Evolutionary conservation across 2,888 invertebrate genomes (phyloP).

Genomic region (Tortricodes alternella): DNA sequence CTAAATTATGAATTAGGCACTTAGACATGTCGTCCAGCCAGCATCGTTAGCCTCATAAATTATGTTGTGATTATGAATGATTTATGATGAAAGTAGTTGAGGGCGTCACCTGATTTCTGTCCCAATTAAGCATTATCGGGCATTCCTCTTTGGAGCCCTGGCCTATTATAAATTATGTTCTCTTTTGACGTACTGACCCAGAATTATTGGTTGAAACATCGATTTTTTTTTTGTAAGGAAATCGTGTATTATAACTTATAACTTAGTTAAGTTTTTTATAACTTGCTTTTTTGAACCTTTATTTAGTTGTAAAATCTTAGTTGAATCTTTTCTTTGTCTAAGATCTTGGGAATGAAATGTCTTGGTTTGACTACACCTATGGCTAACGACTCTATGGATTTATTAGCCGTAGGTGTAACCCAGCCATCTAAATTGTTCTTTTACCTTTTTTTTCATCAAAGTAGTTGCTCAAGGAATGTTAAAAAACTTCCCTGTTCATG

Average conservation of each 20-base stretch:
- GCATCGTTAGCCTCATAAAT: too few relatives aligned
- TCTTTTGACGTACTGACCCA: slow-evolving; percentile 30
- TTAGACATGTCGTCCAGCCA: too few relatives aligned
- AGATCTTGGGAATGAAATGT: slow-evolving; percentile 46
- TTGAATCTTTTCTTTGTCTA: slow-evolving; percentile 46
- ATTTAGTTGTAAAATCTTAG: slow-evolving; percentile 51
- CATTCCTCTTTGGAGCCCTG: too few relatives aligned
- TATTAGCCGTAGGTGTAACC: too few relatives aligned
- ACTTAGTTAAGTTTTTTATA: slow-evolving; percentile 50
- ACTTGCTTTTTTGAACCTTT: slow-evolving; percentile 45
- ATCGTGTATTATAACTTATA: slow-evolving; percentile 47
- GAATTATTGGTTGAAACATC: slow-evolving; percentile 20
- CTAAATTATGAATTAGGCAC: too few relatives aligned
- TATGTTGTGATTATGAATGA: too few relatives aligned
- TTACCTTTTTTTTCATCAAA: slow-evolving; percentile 40
- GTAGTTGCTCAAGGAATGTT: slow-evolving; percentile 72
- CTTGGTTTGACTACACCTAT: slow-evolving; percentile 30
- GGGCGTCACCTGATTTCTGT: too few relatives aligned
- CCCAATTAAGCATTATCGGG: too few relatives aligned
- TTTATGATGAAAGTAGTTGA: too few relatives aligned
- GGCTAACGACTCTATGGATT: slow-evolving; percentile 45
- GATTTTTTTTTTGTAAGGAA: slow-evolving; percentile 33
- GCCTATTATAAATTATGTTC: background rate
- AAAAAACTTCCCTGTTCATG: slow-evolving; percentile 34
- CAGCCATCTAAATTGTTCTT: slow-evolving; percentile 64